phyloP scores from a whole-genome alignment of 2,797 vertebrate genomes.

The Anabacerthia variegaticeps region DNA sequence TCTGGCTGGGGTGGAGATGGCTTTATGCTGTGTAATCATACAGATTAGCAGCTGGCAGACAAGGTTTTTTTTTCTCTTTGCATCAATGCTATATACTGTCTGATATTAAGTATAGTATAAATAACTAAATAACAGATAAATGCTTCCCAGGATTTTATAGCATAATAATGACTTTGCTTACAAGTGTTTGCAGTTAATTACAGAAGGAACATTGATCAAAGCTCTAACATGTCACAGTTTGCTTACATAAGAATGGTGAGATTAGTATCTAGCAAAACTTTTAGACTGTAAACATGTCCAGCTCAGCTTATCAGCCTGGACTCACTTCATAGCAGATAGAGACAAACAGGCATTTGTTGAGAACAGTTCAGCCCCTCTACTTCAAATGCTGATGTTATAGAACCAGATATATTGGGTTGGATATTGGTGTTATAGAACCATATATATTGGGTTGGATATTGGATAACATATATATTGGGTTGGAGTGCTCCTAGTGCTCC shows the following conservation, averaged over 20 bases:
- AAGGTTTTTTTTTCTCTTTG: not conserved
- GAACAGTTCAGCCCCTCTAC: not conserved
- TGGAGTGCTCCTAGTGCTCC: not conserved
- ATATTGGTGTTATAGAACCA: not conserved
- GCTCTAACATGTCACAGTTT: not conserved
- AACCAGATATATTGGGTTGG: too few species aligned
- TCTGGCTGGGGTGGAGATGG: not conserved
- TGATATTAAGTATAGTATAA: not conserved
- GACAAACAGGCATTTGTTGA: not conserved
- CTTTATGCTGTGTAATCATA: not conserved
- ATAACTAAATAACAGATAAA: not conserved
- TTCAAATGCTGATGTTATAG: not conserved
- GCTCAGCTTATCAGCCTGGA: not conserved
- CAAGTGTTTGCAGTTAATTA: not conserved
- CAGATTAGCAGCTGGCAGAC: not conserved
- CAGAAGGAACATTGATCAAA: not conserved
- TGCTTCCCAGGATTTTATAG: not conserved
- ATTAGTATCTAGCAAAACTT: not conserved
- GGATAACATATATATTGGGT: not conserved
- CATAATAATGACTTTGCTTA: not conserved
- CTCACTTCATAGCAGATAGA: not conserved
- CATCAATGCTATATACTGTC: not conserved
- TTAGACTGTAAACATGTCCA: not conserved
- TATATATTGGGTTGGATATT: not conserved
- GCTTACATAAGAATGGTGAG: not conserved